Evolutionary conservation across 2,888 invertebrate species (phyloP).

Genomic region (Philereme vetulata): DNA sequence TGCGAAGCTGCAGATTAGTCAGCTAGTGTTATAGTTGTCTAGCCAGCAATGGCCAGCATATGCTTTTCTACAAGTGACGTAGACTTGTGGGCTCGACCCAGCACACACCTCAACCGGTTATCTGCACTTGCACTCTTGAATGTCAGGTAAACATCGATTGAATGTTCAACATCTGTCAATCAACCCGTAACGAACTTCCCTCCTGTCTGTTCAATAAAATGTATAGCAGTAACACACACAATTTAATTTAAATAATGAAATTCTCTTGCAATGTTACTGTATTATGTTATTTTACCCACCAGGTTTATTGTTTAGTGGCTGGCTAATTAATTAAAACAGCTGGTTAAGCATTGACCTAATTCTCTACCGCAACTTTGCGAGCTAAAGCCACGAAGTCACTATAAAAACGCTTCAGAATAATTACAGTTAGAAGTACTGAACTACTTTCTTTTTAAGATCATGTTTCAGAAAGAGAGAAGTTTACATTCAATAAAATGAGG

Average conservation of each 20-base stretch:
- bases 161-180: neutral
- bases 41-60: too few species aligned
- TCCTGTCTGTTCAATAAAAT: constrained; percentile 1
- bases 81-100: constrained; percentile 14
- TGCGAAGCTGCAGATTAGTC: too few species aligned
- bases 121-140: constrained; percentile 18
- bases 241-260: too few species aligned
- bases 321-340: neutral
- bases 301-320: neutral
- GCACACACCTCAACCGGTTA: constrained; percentile 11
- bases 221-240: neutral
- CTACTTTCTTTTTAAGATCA: too few species aligned
- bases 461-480: neutral
- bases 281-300: too few species aligned
- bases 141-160: constrained; percentile 20
- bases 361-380: constrained; percentile 13
- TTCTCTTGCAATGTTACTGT: too few species aligned
- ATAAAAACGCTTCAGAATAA: constrained; percentile 12
- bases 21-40: too few species aligned
- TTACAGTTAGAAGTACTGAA: constrained; percentile 14
- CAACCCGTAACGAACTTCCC: constrained; percentile 1
- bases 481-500: neutral
- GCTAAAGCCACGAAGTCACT: constrained; percentile 7
- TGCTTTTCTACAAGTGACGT: neutral
- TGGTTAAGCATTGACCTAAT: constrained; percentile 14